Evolutionary conservation across 1,140 invertebrate genomes (phyloP).

Genomic region (Nebria ingens): DNA sequence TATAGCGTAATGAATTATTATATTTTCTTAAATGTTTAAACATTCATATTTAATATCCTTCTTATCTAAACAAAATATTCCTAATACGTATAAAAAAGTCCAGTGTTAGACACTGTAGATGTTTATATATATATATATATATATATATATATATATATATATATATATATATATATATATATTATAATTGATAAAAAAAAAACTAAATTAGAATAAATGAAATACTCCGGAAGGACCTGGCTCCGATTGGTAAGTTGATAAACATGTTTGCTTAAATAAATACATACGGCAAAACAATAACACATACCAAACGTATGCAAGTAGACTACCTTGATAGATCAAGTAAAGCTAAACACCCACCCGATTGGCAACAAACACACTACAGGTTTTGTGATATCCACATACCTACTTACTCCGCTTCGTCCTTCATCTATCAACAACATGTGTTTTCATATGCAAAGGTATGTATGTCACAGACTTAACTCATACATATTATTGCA

Average conservation of each 20-base stretch:
- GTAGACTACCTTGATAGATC: conserved; percentile 2
- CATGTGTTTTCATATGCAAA: neutral
- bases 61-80: no score
- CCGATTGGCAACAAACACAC: neutral
- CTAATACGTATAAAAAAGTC: no score
- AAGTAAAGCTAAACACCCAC: neutral
- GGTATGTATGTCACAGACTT: neutral
- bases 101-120: no score
- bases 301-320: neutral
- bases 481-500: no score
- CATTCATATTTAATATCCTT: no score
- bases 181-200: conserved; percentile 15
- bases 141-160: no score
- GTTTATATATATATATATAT: no score
- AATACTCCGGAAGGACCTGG: neutral
- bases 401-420: neutral
- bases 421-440: neutral
- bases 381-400: no score
- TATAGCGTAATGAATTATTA: no score
- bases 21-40: no score
- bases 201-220: no score
- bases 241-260: conserved; percentile 2
- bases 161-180: no score
- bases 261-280: neutral
- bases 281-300: conserved; percentile 1